phyloP scores from a whole-genome alignment of 1,140 invertebrate genomes.

The Euborellia annulipes region DNA sequence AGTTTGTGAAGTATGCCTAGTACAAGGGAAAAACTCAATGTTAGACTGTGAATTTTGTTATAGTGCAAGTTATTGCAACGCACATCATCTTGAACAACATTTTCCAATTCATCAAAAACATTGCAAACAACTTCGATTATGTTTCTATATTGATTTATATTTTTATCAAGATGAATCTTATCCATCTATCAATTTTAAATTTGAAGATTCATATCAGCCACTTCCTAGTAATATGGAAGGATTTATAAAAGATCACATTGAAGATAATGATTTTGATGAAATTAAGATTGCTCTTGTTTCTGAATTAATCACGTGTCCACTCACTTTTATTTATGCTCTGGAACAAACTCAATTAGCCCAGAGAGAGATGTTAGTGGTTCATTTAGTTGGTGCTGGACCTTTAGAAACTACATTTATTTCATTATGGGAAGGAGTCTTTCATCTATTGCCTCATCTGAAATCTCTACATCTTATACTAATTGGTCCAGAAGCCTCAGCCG shows the following conservation, averaged over 20 bases:
- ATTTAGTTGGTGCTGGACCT: slow-evolving; percentile 6
- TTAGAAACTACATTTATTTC: slow-evolving; percentile 6
- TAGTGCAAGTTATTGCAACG: slow-evolving; percentile 6
- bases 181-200: background rate
- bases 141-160: slow-evolving; percentile 5
- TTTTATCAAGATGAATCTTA: slow-evolving; percentile 2
- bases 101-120: background rate
- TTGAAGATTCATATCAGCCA: background rate
- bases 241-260: slow-evolving; percentile 6
- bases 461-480: slow-evolving; percentile 1
- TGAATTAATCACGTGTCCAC: slow-evolving; percentile 6
- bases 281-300: slow-evolving; percentile 3
- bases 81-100: background rate
- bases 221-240: slow-evolving; percentile 1
- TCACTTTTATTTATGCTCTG: slow-evolving; percentile 5
- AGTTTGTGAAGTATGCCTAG: slow-evolving; percentile 5
- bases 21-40: background rate
- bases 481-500: slow-evolving; percentile 3
- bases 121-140: slow-evolving; percentile 1
- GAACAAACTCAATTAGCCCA: background rate
- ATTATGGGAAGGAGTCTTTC: slow-evolving; percentile 6
- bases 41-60: slow-evolving; percentile 1
- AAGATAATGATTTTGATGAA: background rate
- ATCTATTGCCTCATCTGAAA: slow-evolving; percentile 4
- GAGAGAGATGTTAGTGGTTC: background rate